Evolutionary conservation across 2,888 invertebrate species (phyloP).

Genomic region (Platycnemis pennipes): DNA sequence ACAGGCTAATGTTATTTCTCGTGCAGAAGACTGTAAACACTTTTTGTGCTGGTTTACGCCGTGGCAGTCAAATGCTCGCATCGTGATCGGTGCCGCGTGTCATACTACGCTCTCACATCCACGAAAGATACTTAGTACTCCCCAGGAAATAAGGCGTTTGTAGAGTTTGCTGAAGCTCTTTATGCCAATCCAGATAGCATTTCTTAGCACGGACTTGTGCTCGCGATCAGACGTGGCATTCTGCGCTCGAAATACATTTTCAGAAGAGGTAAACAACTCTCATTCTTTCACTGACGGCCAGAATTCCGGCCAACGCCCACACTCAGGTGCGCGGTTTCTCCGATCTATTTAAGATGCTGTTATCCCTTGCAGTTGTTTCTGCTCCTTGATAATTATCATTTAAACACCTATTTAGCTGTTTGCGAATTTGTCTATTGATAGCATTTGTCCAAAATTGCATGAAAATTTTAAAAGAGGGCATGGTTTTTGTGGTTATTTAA

Average conservation of each 20-base stretch:
- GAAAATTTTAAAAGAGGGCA: too few relatives aligned
- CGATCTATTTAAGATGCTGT: too few relatives aligned
- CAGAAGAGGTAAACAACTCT: neutral
- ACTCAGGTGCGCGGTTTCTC: neutral
- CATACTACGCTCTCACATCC: neutral
- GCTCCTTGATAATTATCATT: too few relatives aligned
- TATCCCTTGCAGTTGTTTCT: too few relatives aligned
- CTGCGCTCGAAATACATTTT: neutral
- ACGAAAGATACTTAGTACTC: neutral
- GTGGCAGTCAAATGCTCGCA: neutral
- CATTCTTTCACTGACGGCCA: neutral
- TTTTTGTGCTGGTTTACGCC: too few relatives aligned
- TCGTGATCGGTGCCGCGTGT: neutral
- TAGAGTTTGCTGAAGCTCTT: neutral
- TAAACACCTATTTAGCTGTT: too few relatives aligned
- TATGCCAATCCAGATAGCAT: neutral
- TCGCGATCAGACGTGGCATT: neutral
- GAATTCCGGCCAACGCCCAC: neutral
- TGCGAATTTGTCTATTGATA: too few relatives aligned
- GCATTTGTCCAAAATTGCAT: too few relatives aligned
- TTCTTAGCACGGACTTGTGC: conserved; percentile 7
- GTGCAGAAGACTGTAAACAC: too few relatives aligned
- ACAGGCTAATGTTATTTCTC: too few relatives aligned
- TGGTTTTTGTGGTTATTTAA: too few relatives aligned
- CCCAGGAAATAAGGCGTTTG: neutral